phyloP scores from a whole-genome alignment of 92 coral and sea anemone genomes.

The Parazoanthus darwini region DNA sequence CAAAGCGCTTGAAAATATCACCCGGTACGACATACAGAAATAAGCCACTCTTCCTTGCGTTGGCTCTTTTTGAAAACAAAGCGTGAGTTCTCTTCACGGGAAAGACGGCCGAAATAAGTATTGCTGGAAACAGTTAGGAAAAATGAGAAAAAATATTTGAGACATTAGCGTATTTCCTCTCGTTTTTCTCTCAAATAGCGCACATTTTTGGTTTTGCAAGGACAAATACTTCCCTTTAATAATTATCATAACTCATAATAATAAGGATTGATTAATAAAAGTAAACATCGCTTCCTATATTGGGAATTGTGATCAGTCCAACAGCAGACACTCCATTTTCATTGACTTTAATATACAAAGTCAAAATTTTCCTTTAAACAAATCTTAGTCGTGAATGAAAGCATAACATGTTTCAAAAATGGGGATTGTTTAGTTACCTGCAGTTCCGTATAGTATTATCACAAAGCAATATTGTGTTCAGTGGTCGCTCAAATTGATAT shows the following conservation, averaged over 20 bases:
- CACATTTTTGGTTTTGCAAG: background rate
- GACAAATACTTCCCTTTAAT: background rate
- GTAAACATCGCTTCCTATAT: slow-evolving; percentile 21
- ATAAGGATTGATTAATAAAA: slow-evolving; percentile 20
- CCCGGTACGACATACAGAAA: background rate
- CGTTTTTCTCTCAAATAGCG: background rate
- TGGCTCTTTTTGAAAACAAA: background rate
- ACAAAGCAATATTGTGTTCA: slow-evolving; percentile 18
- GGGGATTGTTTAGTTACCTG: background rate
- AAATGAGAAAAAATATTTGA: background rate
- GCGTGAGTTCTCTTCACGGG: background rate
- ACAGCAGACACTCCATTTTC: background rate
- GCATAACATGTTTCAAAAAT: background rate
- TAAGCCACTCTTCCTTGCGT: background rate
- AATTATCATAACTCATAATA: slow-evolving; percentile 17
- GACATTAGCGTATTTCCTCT: background rate
- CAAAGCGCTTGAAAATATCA: background rate
- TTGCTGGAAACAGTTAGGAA: background rate
- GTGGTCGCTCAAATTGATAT: slow-evolving; percentile 23
- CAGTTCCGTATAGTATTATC: background rate
- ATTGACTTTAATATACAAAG: background rate
- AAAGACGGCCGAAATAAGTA: background rate
- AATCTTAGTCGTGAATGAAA: background rate
- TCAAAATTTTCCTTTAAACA: slow-evolving; percentile 1
- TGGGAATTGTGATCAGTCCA: slow-evolving; percentile 7